Percentiles rank a stretch among this genome's conserved stretches.
Evolutionary conservation across 2,797 vertebrate species (phyloP).

Genomic region (Liasis olivaceus): DNA sequence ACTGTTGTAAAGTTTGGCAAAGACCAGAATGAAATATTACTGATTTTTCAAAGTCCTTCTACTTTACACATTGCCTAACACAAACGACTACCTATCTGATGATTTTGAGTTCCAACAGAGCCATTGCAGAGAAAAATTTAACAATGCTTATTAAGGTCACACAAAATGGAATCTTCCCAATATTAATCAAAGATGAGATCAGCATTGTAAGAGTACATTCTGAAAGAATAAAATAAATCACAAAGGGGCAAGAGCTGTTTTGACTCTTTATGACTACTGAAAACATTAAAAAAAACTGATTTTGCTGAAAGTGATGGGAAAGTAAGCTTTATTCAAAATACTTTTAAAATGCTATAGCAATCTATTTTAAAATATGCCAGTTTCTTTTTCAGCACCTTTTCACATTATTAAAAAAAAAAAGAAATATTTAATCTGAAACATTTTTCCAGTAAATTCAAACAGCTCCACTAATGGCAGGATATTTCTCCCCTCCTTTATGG

Average conservation of each 20-base stretch:
- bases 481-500: slow-evolving; percentile 2
- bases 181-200: not conserved
- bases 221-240: not conserved
- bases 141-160: not conserved
- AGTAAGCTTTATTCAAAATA: slow-evolving; percentile 68
- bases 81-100: not conserved
- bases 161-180: not conserved
- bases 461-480: not conserved
- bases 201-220: not conserved
- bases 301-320: slow-evolving; percentile 32
- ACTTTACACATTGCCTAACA: not conserved
- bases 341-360: slow-evolving; percentile 51
- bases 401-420: slow-evolving; percentile 64
- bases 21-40: not conserved
- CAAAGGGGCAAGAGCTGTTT: not conserved
- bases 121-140: not conserved
- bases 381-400: slow-evolving; percentile 54
- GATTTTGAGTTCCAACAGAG: not conserved
- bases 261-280: not conserved
- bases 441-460: not conserved
- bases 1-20: not conserved
- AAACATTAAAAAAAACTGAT: not conserved
- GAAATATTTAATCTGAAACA: slow-evolving; percentile 29
- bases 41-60: not conserved
- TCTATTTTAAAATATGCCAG: slow-evolving; percentile 54